phyloP scores from a whole-genome alignment of 2,888 invertebrate genomes.

The Physocephala rufipes region DNA sequence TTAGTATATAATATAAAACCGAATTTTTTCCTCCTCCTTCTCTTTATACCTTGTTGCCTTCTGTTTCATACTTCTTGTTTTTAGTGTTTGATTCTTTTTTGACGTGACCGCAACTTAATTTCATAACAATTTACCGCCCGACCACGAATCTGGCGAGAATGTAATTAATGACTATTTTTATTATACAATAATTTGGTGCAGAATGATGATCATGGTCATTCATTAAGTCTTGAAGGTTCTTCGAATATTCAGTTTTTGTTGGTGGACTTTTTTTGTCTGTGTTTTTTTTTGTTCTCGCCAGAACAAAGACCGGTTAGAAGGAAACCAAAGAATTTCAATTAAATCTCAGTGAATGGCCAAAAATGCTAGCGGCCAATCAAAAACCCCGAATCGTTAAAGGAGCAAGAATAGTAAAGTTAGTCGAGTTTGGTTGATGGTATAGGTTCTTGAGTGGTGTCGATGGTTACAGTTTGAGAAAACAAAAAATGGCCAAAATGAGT shows the following conservation, averaged over 20 bases:
- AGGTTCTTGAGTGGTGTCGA: background rate
- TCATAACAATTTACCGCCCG: conserved; percentile 32
- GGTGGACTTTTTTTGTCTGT: background rate
- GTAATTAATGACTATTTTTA: conserved; percentile 32
- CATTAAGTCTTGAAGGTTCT: background rate
- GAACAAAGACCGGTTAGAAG: background rate
- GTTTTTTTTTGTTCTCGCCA: background rate
- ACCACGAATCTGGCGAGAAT: conserved; percentile 21
- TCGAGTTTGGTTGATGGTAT: conserved; percentile 1
- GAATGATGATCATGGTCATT: too few species aligned
- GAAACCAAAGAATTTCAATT: conserved; percentile 34
- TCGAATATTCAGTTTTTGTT: background rate
- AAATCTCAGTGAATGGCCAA: conserved; percentile 27
- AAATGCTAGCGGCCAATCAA: conserved; percentile 29
- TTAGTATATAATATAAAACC: background rate
- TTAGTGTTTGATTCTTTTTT: background rate
- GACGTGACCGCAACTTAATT: conserved; percentile 25
- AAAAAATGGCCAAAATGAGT: conserved; percentile 35
- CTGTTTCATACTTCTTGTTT: too few species aligned
- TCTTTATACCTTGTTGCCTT: background rate
- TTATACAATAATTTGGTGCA: conserved; percentile 31
- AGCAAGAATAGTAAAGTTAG: conserved; percentile 11
- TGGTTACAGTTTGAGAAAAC: too few species aligned
- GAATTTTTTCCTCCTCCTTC: background rate
- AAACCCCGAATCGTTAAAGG: background rate